Conservation (phyloP, 2,888 invertebrate genomes). For the Cephus pygmeus region DNA sequence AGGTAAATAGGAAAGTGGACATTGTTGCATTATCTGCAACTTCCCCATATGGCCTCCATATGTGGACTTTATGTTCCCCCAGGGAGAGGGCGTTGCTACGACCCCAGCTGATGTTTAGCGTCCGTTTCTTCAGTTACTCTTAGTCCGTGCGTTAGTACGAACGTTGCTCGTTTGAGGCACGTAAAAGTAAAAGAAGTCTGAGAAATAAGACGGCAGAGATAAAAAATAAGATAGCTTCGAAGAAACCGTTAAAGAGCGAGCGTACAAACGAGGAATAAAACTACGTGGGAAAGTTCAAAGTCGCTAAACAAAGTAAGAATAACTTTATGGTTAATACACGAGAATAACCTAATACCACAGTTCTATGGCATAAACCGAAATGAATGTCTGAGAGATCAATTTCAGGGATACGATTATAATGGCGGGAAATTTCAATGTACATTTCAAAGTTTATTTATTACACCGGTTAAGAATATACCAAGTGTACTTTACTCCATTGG, state of each 20-base stretch:
- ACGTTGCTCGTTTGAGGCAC: not conserved
- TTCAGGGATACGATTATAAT: not conserved
- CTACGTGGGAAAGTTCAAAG: not conserved
- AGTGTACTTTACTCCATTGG: not conserved
- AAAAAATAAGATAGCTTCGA: not conserved
- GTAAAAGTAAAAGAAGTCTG: not conserved
- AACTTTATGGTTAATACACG: not conserved
- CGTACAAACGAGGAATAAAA: not conserved
- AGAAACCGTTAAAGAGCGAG: not conserved
- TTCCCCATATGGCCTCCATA: constrained; percentile 50
- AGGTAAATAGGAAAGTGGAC: constrained; percentile 8
- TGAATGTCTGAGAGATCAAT: not conserved
- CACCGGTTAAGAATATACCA: not conserved
- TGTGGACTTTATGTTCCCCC: constrained; percentile 37
- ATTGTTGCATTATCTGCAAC: constrained; percentile 2
- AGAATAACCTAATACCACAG: not conserved
- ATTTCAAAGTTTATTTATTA: not conserved
- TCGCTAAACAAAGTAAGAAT: not conserved
- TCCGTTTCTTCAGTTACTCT: constrained; percentile 54
- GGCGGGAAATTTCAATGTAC: not conserved
- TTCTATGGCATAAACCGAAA: not conserved
- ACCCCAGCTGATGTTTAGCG: constrained; percentile 58
- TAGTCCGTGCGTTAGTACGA: constrained; percentile 46
- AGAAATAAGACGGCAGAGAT: not conserved
- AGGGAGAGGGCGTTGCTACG: constrained; percentile 35